phyloP scores from a whole-genome alignment of 2,797 vertebrate genomes.

The Tolypeutes matacus region DNA sequence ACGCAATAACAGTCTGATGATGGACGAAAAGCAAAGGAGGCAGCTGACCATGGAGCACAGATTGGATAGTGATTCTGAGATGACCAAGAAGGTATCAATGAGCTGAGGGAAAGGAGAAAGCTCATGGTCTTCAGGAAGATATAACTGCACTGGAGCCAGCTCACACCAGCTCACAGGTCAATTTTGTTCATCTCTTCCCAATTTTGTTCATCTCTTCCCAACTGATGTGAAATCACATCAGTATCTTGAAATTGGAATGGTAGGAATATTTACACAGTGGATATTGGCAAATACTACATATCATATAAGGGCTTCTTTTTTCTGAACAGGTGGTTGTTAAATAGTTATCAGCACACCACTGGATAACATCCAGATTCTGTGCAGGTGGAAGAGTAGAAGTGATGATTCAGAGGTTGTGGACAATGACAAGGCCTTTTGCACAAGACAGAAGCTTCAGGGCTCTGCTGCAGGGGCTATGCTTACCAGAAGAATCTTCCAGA shows the following conservation, averaged over 20 bases:
- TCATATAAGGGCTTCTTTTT: background rate
- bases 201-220: background rate
- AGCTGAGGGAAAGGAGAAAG: background rate
- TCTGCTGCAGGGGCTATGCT: background rate
- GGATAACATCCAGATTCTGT: background rate
- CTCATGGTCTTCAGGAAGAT: background rate
- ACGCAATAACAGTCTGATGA: background rate
- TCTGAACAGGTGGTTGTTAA: background rate
- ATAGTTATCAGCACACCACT: background rate
- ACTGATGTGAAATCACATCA: background rate
- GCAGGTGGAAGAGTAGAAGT: background rate
- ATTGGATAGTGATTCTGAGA: background rate
- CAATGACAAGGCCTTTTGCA: background rate
- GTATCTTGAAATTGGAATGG: background rate
- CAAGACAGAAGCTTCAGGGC: background rate
- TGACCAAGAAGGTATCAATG: background rate
- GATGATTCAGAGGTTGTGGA: background rate
- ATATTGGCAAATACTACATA: background rate
- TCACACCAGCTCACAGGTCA: background rate
- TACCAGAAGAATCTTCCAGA: background rate
- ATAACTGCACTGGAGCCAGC: background rate
- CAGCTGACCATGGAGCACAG: background rate
- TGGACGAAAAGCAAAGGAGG: background rate
- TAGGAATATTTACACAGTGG: background rate
- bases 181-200: background rate